A percentile compares a stretch with the other conserved stretches of the same genome.
Conservation (phyloP, 2,797 vertebrate genomes). For the Ctenopoma kingsleyae region DNA sequence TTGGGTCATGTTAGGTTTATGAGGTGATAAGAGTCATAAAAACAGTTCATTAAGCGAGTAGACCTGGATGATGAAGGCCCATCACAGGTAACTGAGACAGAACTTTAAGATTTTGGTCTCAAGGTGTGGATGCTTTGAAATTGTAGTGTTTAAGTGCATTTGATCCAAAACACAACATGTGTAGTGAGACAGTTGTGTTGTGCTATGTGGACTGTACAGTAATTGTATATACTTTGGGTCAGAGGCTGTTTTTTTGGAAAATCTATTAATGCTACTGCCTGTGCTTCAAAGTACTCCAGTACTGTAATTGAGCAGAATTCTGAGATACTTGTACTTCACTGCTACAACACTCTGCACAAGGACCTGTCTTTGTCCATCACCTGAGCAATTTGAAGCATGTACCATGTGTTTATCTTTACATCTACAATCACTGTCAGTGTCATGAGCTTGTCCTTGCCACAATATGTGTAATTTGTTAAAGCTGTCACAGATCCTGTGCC, state of each 20-base stretch:
- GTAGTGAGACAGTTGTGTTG: background rate
- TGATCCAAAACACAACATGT: background rate
- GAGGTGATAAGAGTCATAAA: conserved; percentile 3
- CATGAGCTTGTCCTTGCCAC: background rate
- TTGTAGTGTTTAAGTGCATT: conserved; percentile 16
- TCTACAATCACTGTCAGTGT: conserved; percentile 21
- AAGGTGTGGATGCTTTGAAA: conserved; percentile 15
- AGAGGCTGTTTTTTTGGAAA: background rate
- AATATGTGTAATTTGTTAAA: conserved; percentile 19
- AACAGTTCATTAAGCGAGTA: conserved; percentile 28
- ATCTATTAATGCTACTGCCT: background rate
- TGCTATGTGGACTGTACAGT: background rate
- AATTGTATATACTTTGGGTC: background rate
- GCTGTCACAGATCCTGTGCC: conserved; percentile 11
- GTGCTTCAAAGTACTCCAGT: background rate
- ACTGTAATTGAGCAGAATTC: background rate
- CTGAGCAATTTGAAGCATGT: conserved; percentile 8
- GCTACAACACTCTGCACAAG: background rate
- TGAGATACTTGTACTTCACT: background rate
- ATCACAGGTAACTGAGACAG: conserved; percentile 4
- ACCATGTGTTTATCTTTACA: conserved; percentile 18
- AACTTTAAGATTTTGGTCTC: background rate
- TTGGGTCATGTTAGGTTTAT: conserved; percentile 5
- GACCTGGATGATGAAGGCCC: conserved; percentile 12
- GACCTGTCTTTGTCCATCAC: conserved; percentile 10